Conservation (phyloP, 2,113 vertebrate species). For the Neotoma lepida region DNA sequence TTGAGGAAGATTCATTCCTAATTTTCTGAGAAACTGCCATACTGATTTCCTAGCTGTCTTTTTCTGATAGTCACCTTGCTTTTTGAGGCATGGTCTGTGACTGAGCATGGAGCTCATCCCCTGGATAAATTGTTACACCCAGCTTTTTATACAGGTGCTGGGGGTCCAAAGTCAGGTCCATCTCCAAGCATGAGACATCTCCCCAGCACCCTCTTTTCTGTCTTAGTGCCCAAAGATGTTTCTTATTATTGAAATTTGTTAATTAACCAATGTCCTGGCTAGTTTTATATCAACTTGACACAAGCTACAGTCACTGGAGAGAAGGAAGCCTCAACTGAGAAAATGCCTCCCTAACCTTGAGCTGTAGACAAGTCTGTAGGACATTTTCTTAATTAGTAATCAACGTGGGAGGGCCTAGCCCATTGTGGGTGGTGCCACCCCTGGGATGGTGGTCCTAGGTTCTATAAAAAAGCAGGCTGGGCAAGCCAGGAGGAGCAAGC, state of each 20-base stretch:
- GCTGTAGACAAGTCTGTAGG: neutral
- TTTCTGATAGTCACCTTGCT: neutral
- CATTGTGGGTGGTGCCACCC: no score
- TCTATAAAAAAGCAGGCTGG: neutral
- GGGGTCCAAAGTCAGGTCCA: neutral
- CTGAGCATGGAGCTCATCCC: neutral
- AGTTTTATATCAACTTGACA: neutral
- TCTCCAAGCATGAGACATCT: neutral
- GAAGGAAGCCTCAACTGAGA: neutral
- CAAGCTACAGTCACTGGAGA: neutral
- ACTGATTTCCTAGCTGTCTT: no score
- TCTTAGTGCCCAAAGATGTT: neutral
- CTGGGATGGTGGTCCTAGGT: neutral
- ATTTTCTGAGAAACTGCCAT: no score
- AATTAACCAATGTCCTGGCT: neutral
- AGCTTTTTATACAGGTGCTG: neutral
- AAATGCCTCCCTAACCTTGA: neutral
- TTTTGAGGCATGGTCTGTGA: neutral
- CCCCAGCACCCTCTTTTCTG: neutral
- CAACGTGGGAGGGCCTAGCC: neutral
- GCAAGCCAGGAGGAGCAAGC: neutral
- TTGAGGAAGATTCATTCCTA: no score
- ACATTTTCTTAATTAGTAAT: neutral
- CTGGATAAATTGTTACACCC: neutral
- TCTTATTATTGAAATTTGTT: slow-evolving; percentile 31